Percentiles rank a stretch among this genome's conserved stretches.
phyloP scores from a whole-genome alignment of 2,113 vertebrate species.

The Vicugna pacos region DNA sequence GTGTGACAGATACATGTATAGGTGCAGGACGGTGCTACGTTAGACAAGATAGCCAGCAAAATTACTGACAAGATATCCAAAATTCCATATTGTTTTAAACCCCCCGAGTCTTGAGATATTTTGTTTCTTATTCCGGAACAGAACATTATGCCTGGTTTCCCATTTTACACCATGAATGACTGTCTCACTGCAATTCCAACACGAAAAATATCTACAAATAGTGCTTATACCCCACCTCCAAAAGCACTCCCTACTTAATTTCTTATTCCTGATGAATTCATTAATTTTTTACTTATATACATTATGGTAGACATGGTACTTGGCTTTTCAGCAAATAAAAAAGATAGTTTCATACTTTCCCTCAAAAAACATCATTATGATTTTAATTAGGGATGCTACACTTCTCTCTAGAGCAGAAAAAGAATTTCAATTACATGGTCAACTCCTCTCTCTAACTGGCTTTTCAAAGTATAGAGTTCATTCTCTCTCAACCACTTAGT shows the following conservation, averaged over 20 bases:
- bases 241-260: neutral
- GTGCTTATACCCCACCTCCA: neutral
- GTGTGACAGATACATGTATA: neutral
- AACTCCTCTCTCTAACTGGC: neutral
- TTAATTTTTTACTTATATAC: neutral
- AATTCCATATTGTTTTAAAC: neutral
- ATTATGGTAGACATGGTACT: neutral
- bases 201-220: neutral
- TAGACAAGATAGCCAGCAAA: neutral
- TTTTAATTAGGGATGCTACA: conserved; percentile 25
- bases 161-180: neutral
- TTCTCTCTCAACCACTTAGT: conserved; percentile 3
- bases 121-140: neutral
- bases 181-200: neutral
- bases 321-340: neutral
- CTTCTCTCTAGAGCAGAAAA: neutral
- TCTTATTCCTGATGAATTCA: neutral
- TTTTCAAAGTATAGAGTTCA: neutral
- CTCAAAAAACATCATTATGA: neutral
- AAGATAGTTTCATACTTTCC: neutral
- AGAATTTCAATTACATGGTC: neutral
- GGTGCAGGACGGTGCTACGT: neutral
- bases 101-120: neutral
- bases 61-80: neutral
- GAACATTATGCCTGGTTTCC: neutral